Evolutionary conservation across 53 echinoderm and acorn worm species (phyloP).

Genomic region (Glandiceps talaboti): DNA sequence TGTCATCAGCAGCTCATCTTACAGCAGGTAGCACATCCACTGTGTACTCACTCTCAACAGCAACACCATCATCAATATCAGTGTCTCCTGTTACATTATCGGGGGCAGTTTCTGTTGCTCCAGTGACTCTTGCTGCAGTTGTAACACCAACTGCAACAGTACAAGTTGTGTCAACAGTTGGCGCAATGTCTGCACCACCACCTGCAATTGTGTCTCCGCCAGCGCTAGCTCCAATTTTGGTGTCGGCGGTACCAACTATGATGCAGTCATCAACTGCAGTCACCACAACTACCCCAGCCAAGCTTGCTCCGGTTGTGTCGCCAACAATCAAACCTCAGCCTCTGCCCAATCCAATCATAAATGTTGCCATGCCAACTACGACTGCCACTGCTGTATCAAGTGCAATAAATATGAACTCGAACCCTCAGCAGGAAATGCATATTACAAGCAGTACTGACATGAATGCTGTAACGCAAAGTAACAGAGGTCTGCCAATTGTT

Average conservation of each 20-base stretch:
- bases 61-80: too few species aligned
- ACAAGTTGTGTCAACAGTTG: not conserved
- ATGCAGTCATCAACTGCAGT: not conserved
- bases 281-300: not conserved
- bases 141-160: not conserved
- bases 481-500: not conserved
- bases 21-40: not conserved
- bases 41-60: too few species aligned
- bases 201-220: not conserved
- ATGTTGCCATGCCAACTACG: not conserved
- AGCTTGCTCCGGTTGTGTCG: not conserved
- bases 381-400: not conserved
- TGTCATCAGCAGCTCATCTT: not conserved
- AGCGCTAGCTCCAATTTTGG: not conserved
- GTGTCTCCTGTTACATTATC: too few species aligned
- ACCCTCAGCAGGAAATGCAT: not conserved
- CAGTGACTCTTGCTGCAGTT: not conserved
- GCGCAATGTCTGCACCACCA: not conserved
- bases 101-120: not conserved
- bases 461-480: not conserved
- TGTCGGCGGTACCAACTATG: not conserved
- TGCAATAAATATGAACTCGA: not conserved
- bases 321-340: not conserved
- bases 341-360: not conserved
- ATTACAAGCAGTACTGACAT: not conserved